Evolutionary conservation across 2,797 vertebrate genomes (phyloP).

Genomic region (Limnodromus scolopaceus): DNA sequence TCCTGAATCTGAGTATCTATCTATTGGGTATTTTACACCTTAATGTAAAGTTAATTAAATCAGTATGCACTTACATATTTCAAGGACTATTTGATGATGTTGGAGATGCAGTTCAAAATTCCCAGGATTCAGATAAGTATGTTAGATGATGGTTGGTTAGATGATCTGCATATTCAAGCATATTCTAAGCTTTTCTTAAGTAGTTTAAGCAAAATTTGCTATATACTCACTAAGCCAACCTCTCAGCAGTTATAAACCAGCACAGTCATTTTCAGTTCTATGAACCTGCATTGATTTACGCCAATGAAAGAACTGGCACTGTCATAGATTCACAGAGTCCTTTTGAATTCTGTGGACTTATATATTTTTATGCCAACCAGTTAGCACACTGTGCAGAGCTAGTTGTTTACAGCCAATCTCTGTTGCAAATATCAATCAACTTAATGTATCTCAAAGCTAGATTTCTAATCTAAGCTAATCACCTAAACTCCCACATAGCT

Average conservation of each 20-base stretch:
- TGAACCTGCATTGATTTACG: neutral
- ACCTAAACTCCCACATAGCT: neutral
- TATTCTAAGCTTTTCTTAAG: neutral
- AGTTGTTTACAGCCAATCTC: neutral
- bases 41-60: neutral
- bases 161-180: neutral
- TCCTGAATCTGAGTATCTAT: neutral
- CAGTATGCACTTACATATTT: neutral
- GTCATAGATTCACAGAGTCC: neutral
- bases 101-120: neutral
- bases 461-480: constrained; percentile 10
- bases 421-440: neutral
- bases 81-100: neutral
- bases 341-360: neutral
- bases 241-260: neutral
- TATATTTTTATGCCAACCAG: neutral
- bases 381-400: neutral
- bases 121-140: neutral
- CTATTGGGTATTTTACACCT: neutral
- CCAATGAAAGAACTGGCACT: neutral
- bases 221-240: neutral
- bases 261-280: neutral
- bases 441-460: neutral
- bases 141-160: neutral
- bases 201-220: neutral